These are phyloP conservation scores for Amiota mariae DNA, from an alignment of 2,888 invertebrate genomes.

Conservation along the genomic window DNA sequence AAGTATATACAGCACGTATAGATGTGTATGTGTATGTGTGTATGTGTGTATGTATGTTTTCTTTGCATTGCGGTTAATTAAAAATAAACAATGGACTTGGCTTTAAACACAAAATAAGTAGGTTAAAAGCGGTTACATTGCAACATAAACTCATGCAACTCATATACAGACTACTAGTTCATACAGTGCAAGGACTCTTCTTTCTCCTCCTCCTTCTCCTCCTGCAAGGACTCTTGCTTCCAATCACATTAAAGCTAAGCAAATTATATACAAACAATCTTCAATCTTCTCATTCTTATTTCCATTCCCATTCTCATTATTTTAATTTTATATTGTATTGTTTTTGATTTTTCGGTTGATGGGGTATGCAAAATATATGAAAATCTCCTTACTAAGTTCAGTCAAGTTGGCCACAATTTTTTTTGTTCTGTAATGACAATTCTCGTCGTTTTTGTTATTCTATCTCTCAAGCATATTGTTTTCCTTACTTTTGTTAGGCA, in stretches of 20 bases:
- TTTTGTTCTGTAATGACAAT: background rate
- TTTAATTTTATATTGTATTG: constrained; percentile 38
- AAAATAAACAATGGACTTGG: constrained; percentile 64
- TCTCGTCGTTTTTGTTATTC: constrained; percentile 8
- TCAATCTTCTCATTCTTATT: background rate
- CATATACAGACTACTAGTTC: too few species aligned
- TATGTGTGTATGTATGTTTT: constrained; percentile 40
- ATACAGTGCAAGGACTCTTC: constrained; percentile 29
- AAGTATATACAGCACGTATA: constrained; percentile 39
- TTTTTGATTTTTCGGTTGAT: too few species aligned
- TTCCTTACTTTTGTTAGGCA: constrained; percentile 15
- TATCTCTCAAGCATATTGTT: background rate
- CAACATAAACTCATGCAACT: constrained; percentile 29
- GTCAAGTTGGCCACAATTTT: constrained; percentile 9
- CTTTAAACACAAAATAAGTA: constrained; percentile 44
- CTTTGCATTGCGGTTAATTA: constrained; percentile 67
- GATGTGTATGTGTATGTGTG: constrained; percentile 28
- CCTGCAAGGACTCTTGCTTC: constrained; percentile 20
- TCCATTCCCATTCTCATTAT: background rate
- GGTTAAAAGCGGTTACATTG: constrained; percentile 54
- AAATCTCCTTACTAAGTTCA: too few species aligned
- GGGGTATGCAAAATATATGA: too few species aligned
- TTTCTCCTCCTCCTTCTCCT: too few species aligned
- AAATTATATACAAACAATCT: constrained; percentile 29
- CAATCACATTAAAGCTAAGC: constrained; percentile 57